A percentile compares a stretch with the other conserved stretches of the same genome.
phyloP scores from a whole-genome alignment of 2,113 vertebrate species.

The Collichthys lucidus region DNA sequence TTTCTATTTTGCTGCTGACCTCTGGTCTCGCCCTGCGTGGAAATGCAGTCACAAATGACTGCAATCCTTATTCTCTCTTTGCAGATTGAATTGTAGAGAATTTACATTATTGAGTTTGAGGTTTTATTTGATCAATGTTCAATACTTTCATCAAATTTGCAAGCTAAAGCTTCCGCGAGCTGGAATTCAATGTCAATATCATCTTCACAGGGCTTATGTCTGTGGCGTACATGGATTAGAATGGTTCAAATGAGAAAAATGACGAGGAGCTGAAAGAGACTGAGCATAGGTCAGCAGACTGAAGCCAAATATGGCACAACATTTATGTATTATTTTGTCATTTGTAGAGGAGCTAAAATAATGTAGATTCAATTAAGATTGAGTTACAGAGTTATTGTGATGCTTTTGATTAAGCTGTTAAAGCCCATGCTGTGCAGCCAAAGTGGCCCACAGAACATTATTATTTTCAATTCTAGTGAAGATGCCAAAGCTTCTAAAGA shows the following conservation, averaged over 20 bases:
- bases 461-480: background rate
- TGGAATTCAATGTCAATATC: background rate
- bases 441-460: background rate
- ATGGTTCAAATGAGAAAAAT: background rate
- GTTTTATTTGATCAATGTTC: slow-evolving; percentile 39
- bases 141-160: slow-evolving; percentile 22
- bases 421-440: too few species aligned
- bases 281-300: background rate
- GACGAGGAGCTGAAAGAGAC: background rate
- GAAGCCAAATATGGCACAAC: background rate
- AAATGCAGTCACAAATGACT: slow-evolving; percentile 41
- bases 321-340: background rate
- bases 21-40: background rate
- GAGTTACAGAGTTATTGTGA: too few species aligned
- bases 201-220: background rate
- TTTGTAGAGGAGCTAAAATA: background rate
- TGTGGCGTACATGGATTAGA: background rate
- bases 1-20: slow-evolving; percentile 41
- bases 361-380: too few species aligned
- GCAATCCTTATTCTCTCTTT: slow-evolving; percentile 13
- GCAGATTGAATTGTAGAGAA: slow-evolving; percentile 17
- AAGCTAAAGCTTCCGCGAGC: slow-evolving; percentile 10
- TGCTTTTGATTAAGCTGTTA: too few species aligned
- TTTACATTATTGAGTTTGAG: slow-evolving; percentile 32
- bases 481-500: background rate